A percentile compares a stretch with the other conserved stretches of the same genome.
Evolutionary conservation across 2,797 vertebrate species (phyloP).

Genomic region (Hoplostethus atlanticus): DNA sequence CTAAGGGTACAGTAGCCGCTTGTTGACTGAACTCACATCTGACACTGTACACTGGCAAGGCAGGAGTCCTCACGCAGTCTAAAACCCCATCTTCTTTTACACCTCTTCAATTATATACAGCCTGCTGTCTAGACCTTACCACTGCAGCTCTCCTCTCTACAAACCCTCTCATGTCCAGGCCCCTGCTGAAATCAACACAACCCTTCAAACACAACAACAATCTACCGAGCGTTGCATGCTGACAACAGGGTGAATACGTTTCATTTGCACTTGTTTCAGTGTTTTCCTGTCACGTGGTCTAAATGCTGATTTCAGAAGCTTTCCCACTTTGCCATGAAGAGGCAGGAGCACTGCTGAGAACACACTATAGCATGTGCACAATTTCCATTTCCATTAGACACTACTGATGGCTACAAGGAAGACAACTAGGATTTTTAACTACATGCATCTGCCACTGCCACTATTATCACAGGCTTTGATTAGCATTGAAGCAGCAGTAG

Average conservation of each 20-base stretch:
- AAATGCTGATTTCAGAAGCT: background rate
- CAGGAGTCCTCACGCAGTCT: conserved; percentile 56
- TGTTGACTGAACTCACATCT: conserved; percentile 29
- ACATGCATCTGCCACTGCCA: conserved; percentile 26
- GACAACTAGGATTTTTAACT: background rate
- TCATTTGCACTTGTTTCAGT: background rate
- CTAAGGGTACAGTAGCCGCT: conserved; percentile 5
- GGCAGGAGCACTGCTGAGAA: background rate
- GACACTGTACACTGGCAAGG: conserved; percentile 66
- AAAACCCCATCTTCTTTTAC: conserved; percentile 84
- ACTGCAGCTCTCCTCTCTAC: conserved; percentile 55
- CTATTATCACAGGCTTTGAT: conserved; percentile 16
- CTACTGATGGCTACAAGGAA: conserved; percentile 13
- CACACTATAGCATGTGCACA: conserved; percentile 1
- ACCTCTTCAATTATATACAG: conserved; percentile 86
- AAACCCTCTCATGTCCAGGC: conserved; percentile 43
- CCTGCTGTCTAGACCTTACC: conserved; percentile 79
- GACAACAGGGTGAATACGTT: background rate
- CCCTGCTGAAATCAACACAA: conserved; percentile 13
- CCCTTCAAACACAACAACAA: conserved; percentile 1
- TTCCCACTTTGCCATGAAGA: background rate
- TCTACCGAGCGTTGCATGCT: background rate
- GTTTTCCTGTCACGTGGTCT: conserved; percentile 1
- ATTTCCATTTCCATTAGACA: conserved; percentile 11
- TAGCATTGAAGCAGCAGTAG: conserved; percentile 29